Percentiles rank a stretch among this genome's conserved stretches.
These are phyloP conservation scores for Crotalus tigris DNA, from an alignment of 2,113 vertebrate species.

Conservation along the genomic window DNA sequence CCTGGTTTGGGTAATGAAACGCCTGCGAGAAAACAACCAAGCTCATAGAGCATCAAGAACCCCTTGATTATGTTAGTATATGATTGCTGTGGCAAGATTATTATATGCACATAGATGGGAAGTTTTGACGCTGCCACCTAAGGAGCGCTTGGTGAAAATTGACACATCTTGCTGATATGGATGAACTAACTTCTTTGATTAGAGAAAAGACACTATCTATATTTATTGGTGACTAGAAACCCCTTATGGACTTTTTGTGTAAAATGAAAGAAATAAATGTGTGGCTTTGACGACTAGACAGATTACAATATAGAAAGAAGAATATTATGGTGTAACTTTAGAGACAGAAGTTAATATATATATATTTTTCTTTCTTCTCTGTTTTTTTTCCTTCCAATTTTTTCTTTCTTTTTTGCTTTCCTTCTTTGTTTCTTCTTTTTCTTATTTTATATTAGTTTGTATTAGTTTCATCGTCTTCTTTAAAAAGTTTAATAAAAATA, in stretches of 20 bases:
- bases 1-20: neutral
- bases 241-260: neutral
- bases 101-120: neutral
- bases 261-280: neutral
- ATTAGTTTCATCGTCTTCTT: neutral
- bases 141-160: neutral
- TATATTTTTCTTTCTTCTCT: neutral
- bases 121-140: neutral
- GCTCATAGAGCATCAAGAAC: neutral
- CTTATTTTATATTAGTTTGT: neutral
- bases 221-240: neutral
- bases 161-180: neutral
- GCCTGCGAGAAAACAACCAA: neutral
- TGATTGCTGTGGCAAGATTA: neutral
- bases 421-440: neutral
- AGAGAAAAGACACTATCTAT: neutral
- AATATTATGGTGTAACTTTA: neutral
- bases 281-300: neutral
- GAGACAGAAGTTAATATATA: neutral
- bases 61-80: neutral
- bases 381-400: rapidly evolving
- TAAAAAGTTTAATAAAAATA: neutral
- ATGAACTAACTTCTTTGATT: neutral
- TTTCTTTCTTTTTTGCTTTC: neutral
- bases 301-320: neutral